phyloP scores from a whole-genome alignment of 2,113 vertebrate species.

The Ceuthmochares aereus region DNA sequence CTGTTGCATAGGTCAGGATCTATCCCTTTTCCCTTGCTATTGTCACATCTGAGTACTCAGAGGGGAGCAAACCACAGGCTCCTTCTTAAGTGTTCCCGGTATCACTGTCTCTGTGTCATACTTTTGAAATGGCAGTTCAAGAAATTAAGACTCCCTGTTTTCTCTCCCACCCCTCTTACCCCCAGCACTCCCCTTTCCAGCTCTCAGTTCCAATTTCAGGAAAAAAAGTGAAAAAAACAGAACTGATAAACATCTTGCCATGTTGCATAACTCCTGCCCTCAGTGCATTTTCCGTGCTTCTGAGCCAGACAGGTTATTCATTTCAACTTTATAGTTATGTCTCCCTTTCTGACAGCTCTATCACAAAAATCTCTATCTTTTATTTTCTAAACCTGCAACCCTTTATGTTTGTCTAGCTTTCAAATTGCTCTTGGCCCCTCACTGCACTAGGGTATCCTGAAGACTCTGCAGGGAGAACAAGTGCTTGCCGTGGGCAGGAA shows the following conservation, averaged over 20 bases:
- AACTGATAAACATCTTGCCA: slow-evolving; percentile 22
- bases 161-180: not conserved
- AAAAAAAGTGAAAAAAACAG: not conserved
- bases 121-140: not conserved
- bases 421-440: not conserved
- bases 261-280: not conserved
- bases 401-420: not conserved
- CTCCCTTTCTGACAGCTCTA: not conserved
- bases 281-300: not conserved
- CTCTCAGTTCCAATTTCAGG: not conserved
- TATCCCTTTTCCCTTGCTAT: not conserved
- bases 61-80: not conserved
- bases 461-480: not conserved
- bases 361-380: not conserved
- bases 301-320: not conserved
- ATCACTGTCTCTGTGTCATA: accelerated
- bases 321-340: not conserved
- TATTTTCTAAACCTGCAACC: not conserved
- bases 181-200: not conserved
- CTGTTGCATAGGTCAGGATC: not conserved
- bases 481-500: not conserved
- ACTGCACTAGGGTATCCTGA: accelerated
- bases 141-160: not conserved
- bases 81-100: not conserved
- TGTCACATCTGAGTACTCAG: not conserved